These are phyloP conservation scores for Ictalurus furcatus DNA, from an alignment of 2,113 vertebrate species.

Conservation along the genomic window DNA sequence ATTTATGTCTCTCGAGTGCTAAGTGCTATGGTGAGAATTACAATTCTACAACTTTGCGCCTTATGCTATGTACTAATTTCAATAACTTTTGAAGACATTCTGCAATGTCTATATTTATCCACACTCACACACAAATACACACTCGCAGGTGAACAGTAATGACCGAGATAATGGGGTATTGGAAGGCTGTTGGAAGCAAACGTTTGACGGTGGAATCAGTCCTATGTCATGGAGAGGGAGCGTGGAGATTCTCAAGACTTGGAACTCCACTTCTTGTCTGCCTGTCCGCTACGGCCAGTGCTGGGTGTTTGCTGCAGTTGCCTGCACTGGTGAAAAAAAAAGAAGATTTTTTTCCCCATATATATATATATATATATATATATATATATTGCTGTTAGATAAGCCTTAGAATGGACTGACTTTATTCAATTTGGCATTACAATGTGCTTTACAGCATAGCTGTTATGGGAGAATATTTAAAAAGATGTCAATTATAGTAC, in stretches of 20 bases:
- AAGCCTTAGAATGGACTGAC: background rate
- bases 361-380: too few relatives aligned
- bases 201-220: conserved; percentile 78
- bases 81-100: background rate
- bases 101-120: background rate
- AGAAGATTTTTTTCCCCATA: background rate
- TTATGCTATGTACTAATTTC: background rate
- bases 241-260: conserved; percentile 84
- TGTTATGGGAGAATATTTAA: background rate
- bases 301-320: conserved; percentile 96
- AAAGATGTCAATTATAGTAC: background rate
- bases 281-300: conserved; percentile 92
- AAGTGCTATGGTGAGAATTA: conserved; percentile 84
- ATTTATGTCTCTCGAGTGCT: conserved; percentile 86
- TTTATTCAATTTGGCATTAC: background rate
- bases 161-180: conserved; percentile 84
- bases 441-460: background rate
- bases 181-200: conserved; percentile 79
- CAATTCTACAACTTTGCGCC: background rate
- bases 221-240: conserved; percentile 90
- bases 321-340: conserved; percentile 81
- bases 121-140: background rate
- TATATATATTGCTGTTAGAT: background rate
- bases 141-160: conserved; percentile 85
- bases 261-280: conserved; percentile 76